A percentile compares a stretch with the other conserved stretches of the same genome.
These are phyloP conservation scores for Galaxias olidus DNA, from an alignment of 2,797 vertebrate genomes.

Conservation along the genomic window DNA sequence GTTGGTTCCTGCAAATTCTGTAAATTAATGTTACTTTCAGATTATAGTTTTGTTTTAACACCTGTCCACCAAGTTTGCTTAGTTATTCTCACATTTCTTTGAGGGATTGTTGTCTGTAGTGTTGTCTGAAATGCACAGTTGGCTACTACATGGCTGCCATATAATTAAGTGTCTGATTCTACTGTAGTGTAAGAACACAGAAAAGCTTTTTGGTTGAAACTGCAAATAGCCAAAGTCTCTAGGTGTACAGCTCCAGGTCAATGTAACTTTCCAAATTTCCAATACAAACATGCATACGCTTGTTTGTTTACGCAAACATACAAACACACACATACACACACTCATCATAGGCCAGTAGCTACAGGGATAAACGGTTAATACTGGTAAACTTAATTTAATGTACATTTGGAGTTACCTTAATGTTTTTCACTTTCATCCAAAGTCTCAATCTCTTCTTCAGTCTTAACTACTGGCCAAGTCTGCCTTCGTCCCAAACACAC, in stretches of 20 bases:
- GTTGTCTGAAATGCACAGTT: background rate
- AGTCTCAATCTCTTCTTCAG: constrained; percentile 47
- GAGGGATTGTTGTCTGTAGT: constrained; percentile 21
- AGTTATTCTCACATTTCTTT: background rate
- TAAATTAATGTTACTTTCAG: background rate
- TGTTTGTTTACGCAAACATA: constrained; percentile 14
- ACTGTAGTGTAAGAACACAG: constrained; percentile 57
- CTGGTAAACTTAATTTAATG: constrained; percentile 59
- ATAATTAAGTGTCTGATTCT: constrained; percentile 34
- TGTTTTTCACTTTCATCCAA: constrained; percentile 10
- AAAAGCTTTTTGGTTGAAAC: constrained; percentile 58
- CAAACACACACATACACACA: constrained; percentile 17
- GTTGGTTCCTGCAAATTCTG: background rate
- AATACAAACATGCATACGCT: constrained; percentile 13
- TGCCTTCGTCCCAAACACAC: constrained; percentile 23
- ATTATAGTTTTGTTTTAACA: background rate
- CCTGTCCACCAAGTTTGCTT: background rate
- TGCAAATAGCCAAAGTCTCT: constrained; percentile 52
- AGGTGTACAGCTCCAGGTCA: constrained; percentile 28
- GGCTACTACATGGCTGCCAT: constrained; percentile 31
- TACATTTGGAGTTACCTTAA: constrained; percentile 50
- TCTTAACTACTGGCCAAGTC: constrained; percentile 44
- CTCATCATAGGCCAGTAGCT: constrained; percentile 2
- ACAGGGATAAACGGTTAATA: constrained; percentile 39
- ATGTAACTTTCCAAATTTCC: constrained; percentile 29